These are phyloP conservation scores for Autographa gamma DNA, from an alignment of 2,888 invertebrate species.

Conservation along the genomic window DNA sequence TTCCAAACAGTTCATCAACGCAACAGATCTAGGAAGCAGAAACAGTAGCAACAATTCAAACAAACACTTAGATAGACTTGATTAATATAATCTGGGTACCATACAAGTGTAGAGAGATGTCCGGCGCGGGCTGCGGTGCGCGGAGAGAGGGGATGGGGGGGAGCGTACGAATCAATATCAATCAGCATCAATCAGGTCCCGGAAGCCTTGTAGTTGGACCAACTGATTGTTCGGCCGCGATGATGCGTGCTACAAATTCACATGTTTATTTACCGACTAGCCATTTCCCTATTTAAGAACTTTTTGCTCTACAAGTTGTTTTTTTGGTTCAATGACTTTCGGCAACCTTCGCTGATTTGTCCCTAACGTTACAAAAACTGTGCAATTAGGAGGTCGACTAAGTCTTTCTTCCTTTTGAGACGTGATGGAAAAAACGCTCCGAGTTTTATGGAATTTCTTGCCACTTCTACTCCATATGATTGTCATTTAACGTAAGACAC, in stretches of 20 bases:
- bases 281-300: conserved; percentile 18
- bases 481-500: no score
- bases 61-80: conserved; percentile 16
- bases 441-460: no score
- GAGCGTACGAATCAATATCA: conserved; percentile 79
- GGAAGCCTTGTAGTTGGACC: conserved; percentile 81
- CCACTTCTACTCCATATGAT: no score
- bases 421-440: neutral
- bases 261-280: conserved; percentile 41
- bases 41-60: neutral
- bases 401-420: conserved; percentile 1
- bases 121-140: conserved; percentile 56
- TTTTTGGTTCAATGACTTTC: conserved; percentile 8
- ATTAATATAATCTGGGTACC: conserved; percentile 51
- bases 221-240: conserved; percentile 73
- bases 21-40: neutral
- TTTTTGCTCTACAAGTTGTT: conserved; percentile 14
- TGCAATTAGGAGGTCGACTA: neutral
- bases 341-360: conserved; percentile 6
- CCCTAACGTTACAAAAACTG: neutral
- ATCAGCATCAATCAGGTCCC: conserved; percentile 83
- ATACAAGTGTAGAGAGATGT: conserved; percentile 68
- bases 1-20: neutral
- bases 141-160: conserved; percentile 47
- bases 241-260: conserved; percentile 48